Evolutionary conservation across 92 coral and sea anemone genomes (phyloP).

Genomic region (Meandrina meandrites): DNA sequence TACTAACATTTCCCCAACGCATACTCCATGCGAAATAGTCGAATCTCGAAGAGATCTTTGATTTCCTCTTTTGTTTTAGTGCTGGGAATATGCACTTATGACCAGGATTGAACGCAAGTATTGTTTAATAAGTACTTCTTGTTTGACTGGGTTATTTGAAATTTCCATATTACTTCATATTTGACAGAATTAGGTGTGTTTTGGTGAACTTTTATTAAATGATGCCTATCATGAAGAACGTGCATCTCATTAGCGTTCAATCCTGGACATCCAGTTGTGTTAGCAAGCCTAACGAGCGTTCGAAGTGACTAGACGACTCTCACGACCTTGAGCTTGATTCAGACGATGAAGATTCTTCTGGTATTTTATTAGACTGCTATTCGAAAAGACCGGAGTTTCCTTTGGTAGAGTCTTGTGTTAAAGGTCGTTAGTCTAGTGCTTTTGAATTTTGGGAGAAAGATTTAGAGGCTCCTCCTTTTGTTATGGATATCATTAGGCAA

Average conservation of each 20-base stretch:
- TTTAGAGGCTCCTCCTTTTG: background rate
- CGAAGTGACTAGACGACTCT: background rate
- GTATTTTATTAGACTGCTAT: background rate
- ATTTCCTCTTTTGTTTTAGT: background rate
- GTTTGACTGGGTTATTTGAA: too few relatives aligned
- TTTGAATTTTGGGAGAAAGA: constrained; percentile 5
- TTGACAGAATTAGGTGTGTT: too few relatives aligned
- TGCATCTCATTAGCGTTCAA: too few relatives aligned
- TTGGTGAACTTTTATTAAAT: too few relatives aligned
- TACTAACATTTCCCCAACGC: too few relatives aligned
- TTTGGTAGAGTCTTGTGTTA: background rate
- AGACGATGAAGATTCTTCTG: background rate
- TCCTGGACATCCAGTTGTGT: background rate
- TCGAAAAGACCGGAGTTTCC: background rate
- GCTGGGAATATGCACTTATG: background rate
- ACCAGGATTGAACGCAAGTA: too few relatives aligned
- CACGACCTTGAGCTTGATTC: background rate
- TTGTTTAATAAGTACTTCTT: too few relatives aligned
- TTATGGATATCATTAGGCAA: constrained; percentile 6
- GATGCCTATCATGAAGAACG: too few relatives aligned
- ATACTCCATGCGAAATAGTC: too few relatives aligned
- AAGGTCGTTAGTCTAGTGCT: background rate
- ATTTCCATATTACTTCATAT: too few relatives aligned
- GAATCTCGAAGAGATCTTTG: too few relatives aligned
- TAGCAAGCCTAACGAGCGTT: background rate